Evolutionary conservation across 2,797 vertebrate species (phyloP), one percentile per base, ranked within the genome.

Genomic region (Gymnopithys bicolor): DNA sequence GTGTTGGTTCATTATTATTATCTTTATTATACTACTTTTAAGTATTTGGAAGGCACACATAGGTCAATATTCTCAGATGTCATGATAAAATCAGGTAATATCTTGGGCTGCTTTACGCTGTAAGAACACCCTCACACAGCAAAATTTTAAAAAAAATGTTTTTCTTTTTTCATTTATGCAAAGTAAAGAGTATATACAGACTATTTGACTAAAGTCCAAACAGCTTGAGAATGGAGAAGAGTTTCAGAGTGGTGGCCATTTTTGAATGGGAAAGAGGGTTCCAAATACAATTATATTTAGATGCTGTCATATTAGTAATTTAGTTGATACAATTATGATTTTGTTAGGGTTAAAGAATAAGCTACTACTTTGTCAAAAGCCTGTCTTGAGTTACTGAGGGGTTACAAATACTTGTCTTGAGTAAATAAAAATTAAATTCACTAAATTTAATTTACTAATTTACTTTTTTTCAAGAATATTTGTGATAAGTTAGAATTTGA

Each of bases 91-190:
- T 64, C n/a, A 58, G 14, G 14, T 28, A 52, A 30, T 81, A 6
- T 80, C 76, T 49, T 33, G n/a, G 18, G 10, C 41, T 76, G 35
- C 28, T 63, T 39, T 56, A 2, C 73, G 37, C 35, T 77, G 12
- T 28, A 62, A 7, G 52, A 73, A 32, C 19, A 52, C 13, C 13
- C 17, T 6, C 1, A 4, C 2, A 5, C 1, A 32, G 53, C 2
- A 35, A 21, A 25, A 62, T 60, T n/a, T n/a, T 35, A 49, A 13
- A 28, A 62, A 59, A 5, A 23, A n/a, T 37, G 41, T 25, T n/a
- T 51, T 81, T 88, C 3, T 18, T 45, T 76, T 89, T 51, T 10
- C 13, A 28, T 23, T 85, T 52, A 15, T n/a, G 39, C 28, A 27
- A 56, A 67, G 12, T 53, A 28, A 41, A 78, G 58, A 62, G 32